Percentiles rank a stretch among this genome's conserved stretches.
phyloP scores from a whole-genome alignment of 1,140 invertebrate genomes.

The Polypedilum pembai region DNA sequence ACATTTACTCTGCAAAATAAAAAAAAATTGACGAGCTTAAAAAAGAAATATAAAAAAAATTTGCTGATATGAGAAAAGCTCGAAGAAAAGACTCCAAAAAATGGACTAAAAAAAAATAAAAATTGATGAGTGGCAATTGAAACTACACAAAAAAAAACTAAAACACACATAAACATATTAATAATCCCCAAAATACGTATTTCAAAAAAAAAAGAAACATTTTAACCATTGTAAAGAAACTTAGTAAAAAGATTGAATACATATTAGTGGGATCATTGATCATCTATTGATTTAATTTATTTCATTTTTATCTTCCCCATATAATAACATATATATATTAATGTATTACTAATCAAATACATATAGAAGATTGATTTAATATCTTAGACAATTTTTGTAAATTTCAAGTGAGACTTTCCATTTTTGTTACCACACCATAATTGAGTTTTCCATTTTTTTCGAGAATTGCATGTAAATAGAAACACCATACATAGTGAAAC shows the following conservation, averaged over 20 bases:
- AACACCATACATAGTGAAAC: too few species aligned
- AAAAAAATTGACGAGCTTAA: neutral
- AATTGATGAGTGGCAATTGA: constrained; percentile 27
- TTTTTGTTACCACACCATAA: too few species aligned
- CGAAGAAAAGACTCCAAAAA: neutral
- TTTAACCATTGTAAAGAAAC: constrained; percentile 20
- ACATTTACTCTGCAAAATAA: neutral
- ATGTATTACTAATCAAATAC: too few species aligned
- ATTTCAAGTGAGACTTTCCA: too few species aligned
- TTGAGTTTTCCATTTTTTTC: too few species aligned
- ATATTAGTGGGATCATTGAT: constrained; percentile 4
- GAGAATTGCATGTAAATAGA: too few species aligned
- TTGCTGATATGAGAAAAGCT: neutral
- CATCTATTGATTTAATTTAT: neutral
- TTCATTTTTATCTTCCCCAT: constrained; percentile 1
- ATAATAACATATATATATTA: too few species aligned
- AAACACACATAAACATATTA: constrained; percentile 2
- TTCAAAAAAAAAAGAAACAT: constrained; percentile 13
- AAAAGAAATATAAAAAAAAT: neutral
- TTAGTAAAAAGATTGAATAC: neutral
- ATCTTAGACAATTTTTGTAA: too few species aligned
- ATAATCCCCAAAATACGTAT: constrained; percentile 27
- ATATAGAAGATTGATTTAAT: too few species aligned
- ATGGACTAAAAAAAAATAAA: neutral
- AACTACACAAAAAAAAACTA: constrained; percentile 17